Conservation (phyloP, 1,140 invertebrate genomes). For the Pissodes strobi region DNA sequence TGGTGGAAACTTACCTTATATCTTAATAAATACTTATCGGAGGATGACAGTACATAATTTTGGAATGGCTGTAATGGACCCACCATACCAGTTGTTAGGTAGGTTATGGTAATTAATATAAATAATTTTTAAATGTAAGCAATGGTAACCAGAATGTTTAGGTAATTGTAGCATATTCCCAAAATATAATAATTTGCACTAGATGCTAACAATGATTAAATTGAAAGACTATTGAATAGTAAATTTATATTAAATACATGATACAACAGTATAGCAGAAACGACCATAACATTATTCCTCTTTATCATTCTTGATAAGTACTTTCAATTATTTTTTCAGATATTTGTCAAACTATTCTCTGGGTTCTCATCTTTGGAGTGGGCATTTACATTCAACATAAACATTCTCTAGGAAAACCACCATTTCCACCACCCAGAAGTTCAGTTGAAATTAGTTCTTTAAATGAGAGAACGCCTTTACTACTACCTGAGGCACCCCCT, state of each 20-base stretch:
- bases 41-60: constrained; percentile 64
- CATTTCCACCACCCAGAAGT: constrained; percentile 60
- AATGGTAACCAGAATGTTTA: no score
- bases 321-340: no score
- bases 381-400: constrained; percentile 61
- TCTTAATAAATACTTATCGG: constrained; percentile 69
- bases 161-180: no score
- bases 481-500: background rate
- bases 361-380: constrained; percentile 58
- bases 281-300: no score
- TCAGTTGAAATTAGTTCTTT: background rate
- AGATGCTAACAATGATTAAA: no score
- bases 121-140: no score
- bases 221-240: background rate
- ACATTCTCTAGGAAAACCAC: constrained; percentile 59
- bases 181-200: no score
- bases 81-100: constrained; percentile 68
- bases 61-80: constrained; percentile 62
- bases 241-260: no score
- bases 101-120: no score
- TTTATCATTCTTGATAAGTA: no score
- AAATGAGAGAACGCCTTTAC: constrained; percentile 13
- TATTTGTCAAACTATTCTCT: constrained; percentile 59
- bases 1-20: constrained; percentile 70
- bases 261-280: no score